A percentile compares a stretch with the other conserved stretches of the same genome.
phyloP scores from a whole-genome alignment of 2,113 vertebrate species.

The Pyrgilauda ruficollis region DNA sequence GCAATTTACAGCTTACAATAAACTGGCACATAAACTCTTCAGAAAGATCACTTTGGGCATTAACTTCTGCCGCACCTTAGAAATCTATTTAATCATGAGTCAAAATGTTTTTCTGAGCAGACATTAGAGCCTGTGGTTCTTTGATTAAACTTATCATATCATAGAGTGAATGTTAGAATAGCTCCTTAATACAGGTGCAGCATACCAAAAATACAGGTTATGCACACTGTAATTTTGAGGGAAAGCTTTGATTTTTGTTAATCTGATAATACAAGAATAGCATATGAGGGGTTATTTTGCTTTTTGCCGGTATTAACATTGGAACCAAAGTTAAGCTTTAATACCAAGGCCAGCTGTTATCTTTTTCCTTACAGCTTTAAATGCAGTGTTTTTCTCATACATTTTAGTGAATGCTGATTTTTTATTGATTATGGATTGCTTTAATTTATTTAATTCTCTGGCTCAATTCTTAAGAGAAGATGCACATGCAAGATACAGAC shows the following conservation, averaged over 20 bases:
- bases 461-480: neutral
- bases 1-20: slow-evolving; percentile 26
- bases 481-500: neutral
- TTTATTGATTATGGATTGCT: neutral
- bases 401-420: neutral
- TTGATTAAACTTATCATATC: neutral
- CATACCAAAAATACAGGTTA: neutral
- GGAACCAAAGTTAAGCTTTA: slow-evolving; percentile 1
- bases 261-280: neutral
- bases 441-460: neutral
- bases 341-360: neutral
- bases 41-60: neutral
- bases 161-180: neutral
- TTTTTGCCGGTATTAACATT: neutral
- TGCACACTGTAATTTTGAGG: neutral
- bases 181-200: neutral
- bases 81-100: neutral
- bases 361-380: neutral
- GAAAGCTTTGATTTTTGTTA: neutral
- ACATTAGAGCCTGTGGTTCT: neutral
- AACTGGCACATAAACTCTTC: neutral
- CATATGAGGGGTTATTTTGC: neutral
- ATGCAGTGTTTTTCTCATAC: neutral
- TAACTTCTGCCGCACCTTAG: neutral
- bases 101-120: neutral